Conservation (phyloP, 2,113 vertebrate genomes). For the Phainopepla nitens region DNA sequence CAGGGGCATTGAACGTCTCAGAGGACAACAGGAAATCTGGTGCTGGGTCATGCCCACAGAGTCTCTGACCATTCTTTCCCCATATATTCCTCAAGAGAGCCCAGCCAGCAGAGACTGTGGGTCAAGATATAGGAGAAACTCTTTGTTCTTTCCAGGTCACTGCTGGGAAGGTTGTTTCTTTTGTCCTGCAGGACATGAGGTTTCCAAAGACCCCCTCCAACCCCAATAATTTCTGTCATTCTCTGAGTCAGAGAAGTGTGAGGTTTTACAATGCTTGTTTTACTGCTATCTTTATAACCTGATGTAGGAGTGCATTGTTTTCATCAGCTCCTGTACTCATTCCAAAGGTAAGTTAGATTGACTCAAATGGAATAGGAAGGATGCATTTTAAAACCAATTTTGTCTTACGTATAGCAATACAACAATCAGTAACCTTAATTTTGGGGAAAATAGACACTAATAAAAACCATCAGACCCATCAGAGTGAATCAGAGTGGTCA, state of each 20-base stretch:
- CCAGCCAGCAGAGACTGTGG: neutral
- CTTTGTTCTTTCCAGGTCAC: neutral
- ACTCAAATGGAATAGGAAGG: neutral
- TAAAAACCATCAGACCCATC: neutral
- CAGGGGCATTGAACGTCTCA: accelerated
- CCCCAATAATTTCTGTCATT: neutral
- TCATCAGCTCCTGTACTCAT: neutral
- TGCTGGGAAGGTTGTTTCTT: neutral
- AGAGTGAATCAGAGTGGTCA: neutral
- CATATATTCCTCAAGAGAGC: accelerated
- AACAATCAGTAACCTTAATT: neutral
- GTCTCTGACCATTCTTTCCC: neutral
- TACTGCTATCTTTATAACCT: neutral
- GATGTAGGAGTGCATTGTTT: neutral
- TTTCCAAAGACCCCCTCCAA: neutral
- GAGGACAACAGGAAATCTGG: neutral
- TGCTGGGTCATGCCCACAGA: no score
- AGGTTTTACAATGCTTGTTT: neutral
- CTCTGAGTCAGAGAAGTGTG: neutral
- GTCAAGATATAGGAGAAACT: neutral
- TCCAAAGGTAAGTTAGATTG: neutral
- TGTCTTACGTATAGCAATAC: neutral
- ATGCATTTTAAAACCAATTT: neutral
- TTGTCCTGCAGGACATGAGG: neutral
- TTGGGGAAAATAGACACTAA: neutral